phyloP scores from a whole-genome alignment of 1,140 invertebrate genomes.

The Laupala kohalensis region DNA sequence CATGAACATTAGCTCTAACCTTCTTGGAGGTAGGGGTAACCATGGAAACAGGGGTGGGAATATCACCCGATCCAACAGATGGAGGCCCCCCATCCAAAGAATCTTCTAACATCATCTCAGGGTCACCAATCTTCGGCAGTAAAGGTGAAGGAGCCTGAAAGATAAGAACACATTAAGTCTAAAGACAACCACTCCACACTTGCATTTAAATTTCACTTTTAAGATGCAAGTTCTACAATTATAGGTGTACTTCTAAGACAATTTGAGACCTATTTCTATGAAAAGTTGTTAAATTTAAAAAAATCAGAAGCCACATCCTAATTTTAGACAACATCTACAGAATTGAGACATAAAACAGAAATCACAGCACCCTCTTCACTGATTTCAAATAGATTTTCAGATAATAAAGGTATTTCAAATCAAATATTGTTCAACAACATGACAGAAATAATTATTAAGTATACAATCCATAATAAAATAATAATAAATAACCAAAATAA shows the following conservation, averaged over 20 bases:
- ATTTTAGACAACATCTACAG: neutral
- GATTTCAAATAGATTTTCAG: neutral
- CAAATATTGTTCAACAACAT: neutral
- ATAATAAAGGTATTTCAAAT: neutral
- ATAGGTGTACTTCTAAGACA: too few relatives aligned
- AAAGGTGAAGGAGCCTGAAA: constrained; percentile 39
- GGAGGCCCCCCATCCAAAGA: constrained; percentile 58
- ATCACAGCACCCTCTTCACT: too few relatives aligned
- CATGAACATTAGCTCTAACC: constrained; percentile 17
- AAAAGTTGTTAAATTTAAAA: neutral
- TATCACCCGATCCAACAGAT: constrained; percentile 54
- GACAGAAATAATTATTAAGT: too few relatives aligned
- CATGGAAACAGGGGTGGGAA: constrained; percentile 28
- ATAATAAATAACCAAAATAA: too few relatives aligned
- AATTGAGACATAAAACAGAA: too few relatives aligned
- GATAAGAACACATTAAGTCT: neutral
- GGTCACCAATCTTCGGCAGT: constrained; percentile 29
- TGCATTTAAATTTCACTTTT: neutral
- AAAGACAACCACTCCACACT: neutral
- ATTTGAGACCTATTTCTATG: too few relatives aligned
- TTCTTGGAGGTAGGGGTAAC: constrained; percentile 29
- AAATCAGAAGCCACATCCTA: neutral
- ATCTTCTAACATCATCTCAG: constrained; percentile 43
- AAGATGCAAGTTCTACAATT: neutral
- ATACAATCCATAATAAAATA: too few relatives aligned